Base-by-base conservation (phyloP, 1,140 invertebrate species). In the Antheraea mylitta region DNA sequence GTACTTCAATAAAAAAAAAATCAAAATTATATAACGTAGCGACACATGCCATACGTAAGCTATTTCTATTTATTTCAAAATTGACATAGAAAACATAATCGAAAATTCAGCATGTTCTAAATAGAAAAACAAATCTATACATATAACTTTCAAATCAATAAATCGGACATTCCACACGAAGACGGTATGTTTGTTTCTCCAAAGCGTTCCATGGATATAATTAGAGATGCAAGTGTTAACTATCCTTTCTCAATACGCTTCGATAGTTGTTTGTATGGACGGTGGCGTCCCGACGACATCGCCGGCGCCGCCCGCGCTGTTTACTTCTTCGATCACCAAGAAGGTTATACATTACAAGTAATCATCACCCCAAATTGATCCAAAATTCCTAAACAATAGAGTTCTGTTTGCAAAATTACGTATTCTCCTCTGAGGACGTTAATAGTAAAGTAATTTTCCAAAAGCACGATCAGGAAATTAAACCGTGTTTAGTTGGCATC, bases 201-300 rank as follows among this genome's bases (percentile, higher is more conserved):
- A 85, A 70, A 76, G 81, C 79, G 80, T 86, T 83, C 79, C 78
- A 67, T 70, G 77, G 85, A 80, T 89, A 89, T 91, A 87, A 89
- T 90, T 90, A 90, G 83, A 85, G 86, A 84, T 86, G 86, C 83
- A 85, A 88, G 80, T 86, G 87, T 82, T 89, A 86, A 87, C 83
- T 82, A 87, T 91, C 89, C 83, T 87, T 91, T 86, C 83, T 86
- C 86, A 82, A 85, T 74, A 85, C 81, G 86, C 83, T 81, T 86
- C 79, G 80, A 82, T 80, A 76, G 69, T 73, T 85, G 84, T 87
- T 86, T 83, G 85, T 82, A 77, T 66, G 76, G 80, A 60, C 79
- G 75, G 82, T 84, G 84, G 81, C 82, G 79, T 86, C 75, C 72
- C 79, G 81, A 85, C 80, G 81, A 87, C 86, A 77, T 83, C 80